Base-by-base conservation (phyloP, 2,888 invertebrate genomes). In the Acheta domesticus region DNA sequence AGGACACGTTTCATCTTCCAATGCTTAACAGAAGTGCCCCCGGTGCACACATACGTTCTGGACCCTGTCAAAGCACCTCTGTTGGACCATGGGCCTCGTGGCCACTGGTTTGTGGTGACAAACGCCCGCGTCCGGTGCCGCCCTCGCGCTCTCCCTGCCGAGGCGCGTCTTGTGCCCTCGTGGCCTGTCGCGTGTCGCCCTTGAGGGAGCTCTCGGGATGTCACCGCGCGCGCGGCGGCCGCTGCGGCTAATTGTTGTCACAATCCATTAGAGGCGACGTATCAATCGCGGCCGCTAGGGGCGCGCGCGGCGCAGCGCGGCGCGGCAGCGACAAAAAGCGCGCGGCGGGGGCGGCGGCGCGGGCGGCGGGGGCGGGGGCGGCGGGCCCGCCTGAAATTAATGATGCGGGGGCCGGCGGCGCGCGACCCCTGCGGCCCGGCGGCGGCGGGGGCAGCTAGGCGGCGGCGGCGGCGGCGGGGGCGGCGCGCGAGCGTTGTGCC, bases 221-320 rank as follows among this genome's bases (percentile, higher is more conserved):
- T 36, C 36, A 36, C 36, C 36, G 36, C 36, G 36, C 36, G 36
- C 36, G 36, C 5, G 36, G 8, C 36, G 36, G 8, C 36, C 36
- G 36, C 36, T 14, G n/a, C 62, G 14, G 14, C 62, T 62, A 62
- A 62, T 62, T 62, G 62, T 62, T 62, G 62, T 62, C 62, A 62
- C 62, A 62, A 62, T 62, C 62, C 62, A 62, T 62, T 62, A 62
- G 16, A n/a, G 62, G 16, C n/a, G 62, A 62, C 62, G 62, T 62
- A 62, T 62, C 62, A 62, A 62, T 62, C n/a, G 62, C 62, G 62
- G 62, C 62, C 62, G 62, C 62, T 5, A 62, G 16, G 16, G 62
- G 62, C 62, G 36, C 62, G 62, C 62, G 62, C 62, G 62, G 62
- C 4, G 62, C 14, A 12, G 62, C 62, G 62, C 62, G 62, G n/a